Base-by-base conservation (phyloP, 1,140 invertebrate species). In the Hestina assimilis region DNA sequence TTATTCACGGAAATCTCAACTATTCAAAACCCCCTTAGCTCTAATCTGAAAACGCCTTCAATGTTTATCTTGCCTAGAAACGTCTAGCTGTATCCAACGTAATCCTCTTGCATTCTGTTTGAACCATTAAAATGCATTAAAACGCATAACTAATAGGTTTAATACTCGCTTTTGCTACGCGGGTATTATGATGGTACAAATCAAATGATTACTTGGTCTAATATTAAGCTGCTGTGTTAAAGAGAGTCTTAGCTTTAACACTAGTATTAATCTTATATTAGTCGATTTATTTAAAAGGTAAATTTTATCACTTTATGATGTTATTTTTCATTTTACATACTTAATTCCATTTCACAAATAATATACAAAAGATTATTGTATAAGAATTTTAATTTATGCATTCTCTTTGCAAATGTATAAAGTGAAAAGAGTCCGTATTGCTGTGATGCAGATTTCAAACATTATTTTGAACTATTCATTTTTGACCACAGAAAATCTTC, bases 41-140 rank as follows among this genome's bases (percentile, higher is more conserved):
- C 71, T 82, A 80, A 80, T 83, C 80, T 77, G 45, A 40, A 66
- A 79, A 77, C 70, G 74, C 73, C 64, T 72, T 55, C 51, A 60
- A 63, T 80, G 79, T 85, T 83, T 85, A 75, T 85, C 73, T 82
- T 78, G 72, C 71, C 69, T 73, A 65, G 67, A 67, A 80, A 75
- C 68, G 75, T 75, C 76, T 72, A 58, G 64, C 57, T 75, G 72
- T 63, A 68, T 69, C 63, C 52, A 54, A 55, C 63, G 64, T 84
- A 80, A 84, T 80, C 78, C 64, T 53, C 65, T 69, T 71, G 70
- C 67, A 69, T 76, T 66, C 54, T 43, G 20, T 29, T 48, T 42
- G 42, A 56, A 68, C 71, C 67, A 80, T 71, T 79, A 69, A 67
- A 73, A 71, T 58, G 68, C 52, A 72, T 70, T 77, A 74, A 73